A percentile compares a stretch with the other conserved stretches of the same genome.
These are phyloP conservation scores for Pogonophryne albipinna DNA, from an alignment of 2,797 vertebrate genomes.

Conservation along the genomic window DNA sequence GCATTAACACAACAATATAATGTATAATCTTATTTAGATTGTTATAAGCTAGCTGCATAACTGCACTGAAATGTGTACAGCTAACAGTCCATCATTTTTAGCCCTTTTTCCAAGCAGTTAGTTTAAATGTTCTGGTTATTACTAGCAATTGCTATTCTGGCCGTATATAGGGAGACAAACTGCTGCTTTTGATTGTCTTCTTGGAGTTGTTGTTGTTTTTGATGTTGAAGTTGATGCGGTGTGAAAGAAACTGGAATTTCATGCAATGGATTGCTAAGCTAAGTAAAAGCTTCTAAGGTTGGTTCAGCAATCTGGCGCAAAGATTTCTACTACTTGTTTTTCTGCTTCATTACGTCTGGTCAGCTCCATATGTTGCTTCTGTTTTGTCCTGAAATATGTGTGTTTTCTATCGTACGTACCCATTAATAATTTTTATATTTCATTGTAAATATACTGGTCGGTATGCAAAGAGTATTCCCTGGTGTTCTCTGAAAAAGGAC, in stretches of 20 bases:
- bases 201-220: no score
- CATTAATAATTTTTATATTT: conserved; percentile 9
- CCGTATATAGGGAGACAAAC: neutral
- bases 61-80: neutral
- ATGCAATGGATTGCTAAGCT: neutral
- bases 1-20: no score
- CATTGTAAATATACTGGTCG: neutral
- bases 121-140: no score
- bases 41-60: neutral
- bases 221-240: no score
- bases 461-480: neutral
- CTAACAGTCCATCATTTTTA: no score
- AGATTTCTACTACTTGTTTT: neutral
- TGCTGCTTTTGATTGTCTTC: neutral
- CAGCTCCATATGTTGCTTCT: no score
- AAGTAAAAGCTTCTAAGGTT: neutral
- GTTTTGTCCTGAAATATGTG: neutral
- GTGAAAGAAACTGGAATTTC: neutral
- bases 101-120: no score
- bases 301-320: neutral
- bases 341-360: neutral
- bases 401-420: neutral
- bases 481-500: conserved; percentile 17
- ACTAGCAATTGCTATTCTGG: no score
- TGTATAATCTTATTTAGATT: no score